Evolutionary conservation across 2,888 invertebrate genomes (phyloP), one percentile per base, ranked within the genome.

Genomic region (Chelonus formosanus): DNA sequence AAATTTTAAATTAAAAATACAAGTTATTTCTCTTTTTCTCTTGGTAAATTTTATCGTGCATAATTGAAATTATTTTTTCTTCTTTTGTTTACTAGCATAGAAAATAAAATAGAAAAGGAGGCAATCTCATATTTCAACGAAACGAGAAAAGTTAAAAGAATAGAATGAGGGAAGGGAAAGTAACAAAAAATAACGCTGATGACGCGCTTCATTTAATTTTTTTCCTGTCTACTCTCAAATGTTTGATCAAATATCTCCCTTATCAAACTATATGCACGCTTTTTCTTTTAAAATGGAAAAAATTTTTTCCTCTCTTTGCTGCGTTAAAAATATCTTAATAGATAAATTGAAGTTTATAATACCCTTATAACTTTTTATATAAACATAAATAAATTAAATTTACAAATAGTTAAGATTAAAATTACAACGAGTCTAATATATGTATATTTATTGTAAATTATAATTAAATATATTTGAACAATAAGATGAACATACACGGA

Each of bases 81-180:
- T 7, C 10, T 50, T 63, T 45, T 65, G 58, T 59, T 58, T 65
- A 53, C 45, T 6, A n/a, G 36, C 35, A 47, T 53, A 43, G 40
- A 62, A 7, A 63, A 59, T 35, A n/a, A 20, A 58, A n/a, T 47
- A 34, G 45, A 48, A 56, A 52, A 60, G 36, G 57, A 56, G 62
- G 56, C 62, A 66, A 66, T 66, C 61, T 66, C 62, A 66, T 66
- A 55, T 66, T 62, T 61, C 62, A 66, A 45, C 50, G 61, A 55
- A 65, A 63, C 58, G 36, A 59, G 59, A 34, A 53, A 53, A 52
- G 43, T 60, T 43, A 67, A 52, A 64, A 70, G 61, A 68, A 60
- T 59, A 35, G 47, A 36, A 35, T 50, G 52, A 53, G 36, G 40
- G 55, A 65, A 62, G 54, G 50, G 34, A 47, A 63, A 48, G 55